These are phyloP conservation scores for Sterrhoptilus dennistouni DNA, from an alignment of 2,113 vertebrate genomes.

Conservation along the genomic window DNA sequence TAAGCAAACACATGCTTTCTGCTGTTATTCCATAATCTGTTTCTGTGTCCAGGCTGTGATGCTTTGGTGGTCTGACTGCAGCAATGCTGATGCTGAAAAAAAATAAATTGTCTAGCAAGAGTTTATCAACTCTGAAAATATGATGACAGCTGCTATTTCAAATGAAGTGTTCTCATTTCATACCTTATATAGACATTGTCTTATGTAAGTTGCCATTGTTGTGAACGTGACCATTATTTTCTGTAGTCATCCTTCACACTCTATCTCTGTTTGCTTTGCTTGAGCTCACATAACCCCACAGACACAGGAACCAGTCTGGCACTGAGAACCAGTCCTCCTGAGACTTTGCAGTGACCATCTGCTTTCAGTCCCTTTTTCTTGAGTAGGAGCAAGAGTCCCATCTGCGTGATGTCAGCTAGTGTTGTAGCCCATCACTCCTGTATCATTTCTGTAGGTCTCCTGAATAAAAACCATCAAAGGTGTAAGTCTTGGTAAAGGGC, in stretches of 20 bases:
- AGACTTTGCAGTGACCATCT: not conserved
- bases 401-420: not conserved
- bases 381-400: not conserved
- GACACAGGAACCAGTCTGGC: not conserved
- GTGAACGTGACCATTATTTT: not conserved
- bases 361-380: not conserved
- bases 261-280: not conserved
- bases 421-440: not conserved
- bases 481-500: not conserved
- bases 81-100: not conserved
- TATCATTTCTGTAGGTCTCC: not conserved
- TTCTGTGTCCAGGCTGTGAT: not conserved
- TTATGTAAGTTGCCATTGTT: not conserved
- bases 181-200: not conserved
- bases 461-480: not conserved
- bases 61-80: not conserved
- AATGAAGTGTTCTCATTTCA: not conserved
- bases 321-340: not conserved
- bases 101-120: not conserved
- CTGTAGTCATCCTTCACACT: not conserved
- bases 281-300: fast-evolving
- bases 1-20: not conserved
- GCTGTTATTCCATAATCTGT: not conserved
- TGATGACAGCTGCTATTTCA: not conserved
- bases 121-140: not conserved